Conservation (phyloP, 2,113 vertebrate species). For the Erythrocercus mccallii region DNA sequence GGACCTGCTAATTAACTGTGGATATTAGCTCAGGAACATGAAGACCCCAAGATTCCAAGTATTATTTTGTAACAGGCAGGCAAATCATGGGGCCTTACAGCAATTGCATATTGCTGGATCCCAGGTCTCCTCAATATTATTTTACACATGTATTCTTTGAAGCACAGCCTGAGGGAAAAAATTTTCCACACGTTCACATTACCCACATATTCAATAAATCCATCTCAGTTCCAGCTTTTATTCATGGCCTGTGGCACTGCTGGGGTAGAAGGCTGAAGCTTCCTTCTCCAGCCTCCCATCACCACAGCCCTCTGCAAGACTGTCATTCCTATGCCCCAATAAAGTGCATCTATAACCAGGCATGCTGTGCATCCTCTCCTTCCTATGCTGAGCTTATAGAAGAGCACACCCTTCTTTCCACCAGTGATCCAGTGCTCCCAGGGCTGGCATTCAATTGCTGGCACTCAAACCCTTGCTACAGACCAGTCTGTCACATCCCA, state of each 20-base stretch:
- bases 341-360: neutral
- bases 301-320: neutral
- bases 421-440: neutral
- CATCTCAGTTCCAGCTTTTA: neutral
- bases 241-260: neutral
- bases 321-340: accelerated
- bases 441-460: neutral
- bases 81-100: neutral
- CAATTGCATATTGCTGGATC: neutral
- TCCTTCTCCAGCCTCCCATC: neutral
- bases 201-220: neutral
- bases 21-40: neutral
- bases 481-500: neutral
- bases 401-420: neutral
- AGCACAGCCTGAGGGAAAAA: neutral
- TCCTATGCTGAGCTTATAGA: neutral
- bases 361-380: neutral
- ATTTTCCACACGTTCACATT: neutral
- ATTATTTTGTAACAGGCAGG: neutral
- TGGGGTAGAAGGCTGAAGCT: neutral
- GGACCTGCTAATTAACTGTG: neutral
- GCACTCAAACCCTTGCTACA: neutral
- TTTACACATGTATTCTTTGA: neutral
- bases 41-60: neutral
- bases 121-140: neutral